These are phyloP conservation scores for Aproaerema taeniolella DNA, from an alignment of 2,888 invertebrate species.

Conservation along the genomic window DNA sequence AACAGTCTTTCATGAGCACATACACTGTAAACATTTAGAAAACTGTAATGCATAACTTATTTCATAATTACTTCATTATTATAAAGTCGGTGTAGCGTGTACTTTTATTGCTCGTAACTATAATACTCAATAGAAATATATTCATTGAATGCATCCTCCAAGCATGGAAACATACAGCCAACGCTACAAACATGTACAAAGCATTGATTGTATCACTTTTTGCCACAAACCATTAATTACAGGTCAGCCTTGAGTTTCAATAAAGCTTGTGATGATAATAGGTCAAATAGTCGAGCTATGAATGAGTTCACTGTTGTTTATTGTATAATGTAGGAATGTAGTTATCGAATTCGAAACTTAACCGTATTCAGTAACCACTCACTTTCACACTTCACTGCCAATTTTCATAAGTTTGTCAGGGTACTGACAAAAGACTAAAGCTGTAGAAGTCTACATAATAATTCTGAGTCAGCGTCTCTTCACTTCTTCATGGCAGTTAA, in stretches of 20 bases:
- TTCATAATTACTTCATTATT: not conserved
- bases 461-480: no score
- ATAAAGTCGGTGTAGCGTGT: not conserved
- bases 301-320: constrained; percentile 19
- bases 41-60: not conserved
- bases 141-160: not conserved
- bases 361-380: no score
- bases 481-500: no score
- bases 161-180: not conserved
- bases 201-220: constrained; percentile 24
- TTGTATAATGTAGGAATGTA: no score
- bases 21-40: not conserved
- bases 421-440: no score
- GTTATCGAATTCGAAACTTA: no score
- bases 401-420: no score
- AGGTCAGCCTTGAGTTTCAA: constrained; percentile 36
- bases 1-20: not conserved
- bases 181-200: constrained; percentile 1
- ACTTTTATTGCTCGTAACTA: not conserved
- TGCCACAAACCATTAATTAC: constrained; percentile 32
- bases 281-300: constrained; percentile 17
- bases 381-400: no score
- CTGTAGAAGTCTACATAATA: no score
- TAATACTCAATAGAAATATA: not conserved
- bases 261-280: constrained; percentile 22